Percentiles rank a stretch among this genome's conserved stretches.
Evolutionary conservation across 1,140 invertebrate genomes (phyloP).

Genomic region (Orius laevigatus): DNA sequence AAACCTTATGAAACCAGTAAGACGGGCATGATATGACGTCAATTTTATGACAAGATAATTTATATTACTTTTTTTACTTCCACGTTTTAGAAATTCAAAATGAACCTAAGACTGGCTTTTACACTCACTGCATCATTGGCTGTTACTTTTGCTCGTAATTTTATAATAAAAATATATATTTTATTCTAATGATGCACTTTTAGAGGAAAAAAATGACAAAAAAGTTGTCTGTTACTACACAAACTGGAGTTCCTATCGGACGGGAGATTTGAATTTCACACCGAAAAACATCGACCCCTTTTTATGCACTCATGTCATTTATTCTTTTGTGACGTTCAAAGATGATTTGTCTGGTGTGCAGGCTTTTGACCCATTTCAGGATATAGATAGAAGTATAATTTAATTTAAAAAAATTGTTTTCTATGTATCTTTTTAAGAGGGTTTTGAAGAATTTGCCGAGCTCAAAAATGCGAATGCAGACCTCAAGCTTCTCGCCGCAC

Average conservation of each 20-base stretch:
- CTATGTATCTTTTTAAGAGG: constrained; percentile 7
- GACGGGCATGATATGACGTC: no score
- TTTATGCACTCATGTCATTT: constrained; percentile 79
- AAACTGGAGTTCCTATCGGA: constrained; percentile 81
- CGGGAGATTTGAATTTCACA: constrained; percentile 56
- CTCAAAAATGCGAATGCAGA: constrained; percentile 44
- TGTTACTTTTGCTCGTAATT: no score
- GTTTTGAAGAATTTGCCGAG: constrained; percentile 5
- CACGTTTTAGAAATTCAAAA: neutral
- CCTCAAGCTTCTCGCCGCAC: constrained; percentile 60
- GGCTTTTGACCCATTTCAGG: constrained; percentile 73
- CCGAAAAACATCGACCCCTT: constrained; percentile 71
- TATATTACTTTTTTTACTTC: neutral
- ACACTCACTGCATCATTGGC: no score
- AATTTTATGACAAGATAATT: neutral
- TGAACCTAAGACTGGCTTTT: no score
- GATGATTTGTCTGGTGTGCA: constrained; percentile 55
- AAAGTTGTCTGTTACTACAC: constrained; percentile 84
- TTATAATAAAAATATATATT: neutral
- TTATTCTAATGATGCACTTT: neutral
- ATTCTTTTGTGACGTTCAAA: constrained; percentile 75
- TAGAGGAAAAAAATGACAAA: neutral
- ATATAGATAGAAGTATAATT: constrained; percentile 57
- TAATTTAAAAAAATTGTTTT: constrained; percentile 20
- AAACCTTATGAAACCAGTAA: no score